Conservation (phyloP, 2,797 vertebrate species). For the Hippocampus kuda region DNA sequence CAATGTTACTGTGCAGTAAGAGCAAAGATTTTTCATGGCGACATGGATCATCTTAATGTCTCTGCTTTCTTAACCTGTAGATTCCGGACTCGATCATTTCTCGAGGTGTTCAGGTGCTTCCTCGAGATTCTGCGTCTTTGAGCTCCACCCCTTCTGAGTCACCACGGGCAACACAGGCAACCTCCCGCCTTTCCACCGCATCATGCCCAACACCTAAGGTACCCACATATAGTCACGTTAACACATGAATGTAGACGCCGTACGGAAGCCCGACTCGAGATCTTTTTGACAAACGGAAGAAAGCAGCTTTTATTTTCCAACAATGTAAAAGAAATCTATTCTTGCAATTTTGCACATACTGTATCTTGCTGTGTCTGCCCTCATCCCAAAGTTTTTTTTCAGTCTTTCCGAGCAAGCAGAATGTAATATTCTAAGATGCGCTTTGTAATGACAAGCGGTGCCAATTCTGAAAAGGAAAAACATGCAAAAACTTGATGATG, state of each 20-base stretch:
- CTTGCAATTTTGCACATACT: not conserved
- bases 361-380: not conserved
- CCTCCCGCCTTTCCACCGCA: conserved; percentile 89
- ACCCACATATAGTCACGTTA: conserved; percentile 28
- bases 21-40: not conserved
- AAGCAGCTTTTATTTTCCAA: not conserved
- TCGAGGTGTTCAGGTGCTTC: conserved; percentile 95
- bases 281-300: not conserved
- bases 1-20: not conserved
- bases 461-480: not conserved
- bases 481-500: not conserved
- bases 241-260: not conserved
- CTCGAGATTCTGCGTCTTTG: conserved; percentile 91
- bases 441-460: not conserved
- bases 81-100: conserved; percentile 97
- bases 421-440: not conserved
- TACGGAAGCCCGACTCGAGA: not conserved
- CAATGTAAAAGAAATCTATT: not conserved
- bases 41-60: not conserved
- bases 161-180: conserved; percentile 83
- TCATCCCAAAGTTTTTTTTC: too few relatives aligned
- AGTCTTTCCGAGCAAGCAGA: not conserved
- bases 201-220: conserved; percentile 97
- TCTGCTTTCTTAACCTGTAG: conserved; percentile 47
- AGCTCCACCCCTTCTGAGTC: conserved; percentile 96